These are phyloP conservation scores for Caenorhabditis sp. DNA, from an alignment of 2,888 invertebrate genomes.

Conservation along the genomic window DNA sequence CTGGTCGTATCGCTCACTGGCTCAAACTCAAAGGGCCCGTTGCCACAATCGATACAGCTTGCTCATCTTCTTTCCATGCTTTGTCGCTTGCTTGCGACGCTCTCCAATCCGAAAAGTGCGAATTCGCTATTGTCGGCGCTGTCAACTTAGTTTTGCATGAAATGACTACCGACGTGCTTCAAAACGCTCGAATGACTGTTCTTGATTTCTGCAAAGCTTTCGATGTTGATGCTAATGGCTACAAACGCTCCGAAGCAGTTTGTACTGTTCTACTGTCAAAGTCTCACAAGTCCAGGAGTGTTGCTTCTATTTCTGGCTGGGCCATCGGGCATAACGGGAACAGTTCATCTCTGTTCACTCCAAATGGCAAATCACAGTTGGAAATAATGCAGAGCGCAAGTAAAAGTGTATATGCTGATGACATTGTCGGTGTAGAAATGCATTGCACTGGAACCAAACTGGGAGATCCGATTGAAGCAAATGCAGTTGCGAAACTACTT, in stretches of 20 bases:
- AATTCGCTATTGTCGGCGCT: conserved; percentile 76
- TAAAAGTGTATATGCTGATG: not conserved
- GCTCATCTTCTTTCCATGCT: conserved; percentile 90
- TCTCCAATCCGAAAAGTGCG: conserved; percentile 82
- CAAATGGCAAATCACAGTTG: conserved; percentile 67
- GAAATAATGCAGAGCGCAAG: conserved; percentile 62
- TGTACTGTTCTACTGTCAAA: conserved; percentile 46
- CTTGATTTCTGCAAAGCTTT: conserved; percentile 74
- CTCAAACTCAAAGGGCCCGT: conserved; percentile 96
- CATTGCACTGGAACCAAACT: conserved; percentile 77
- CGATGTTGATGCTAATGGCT: conserved; percentile 79
- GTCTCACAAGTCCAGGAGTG: not conserved
- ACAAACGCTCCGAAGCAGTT: conserved; percentile 78
- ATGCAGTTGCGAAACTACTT: conserved; percentile 56
- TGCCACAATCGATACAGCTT: conserved; percentile 94
- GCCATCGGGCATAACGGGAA: conserved; percentile 75
- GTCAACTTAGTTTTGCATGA: conserved; percentile 76
- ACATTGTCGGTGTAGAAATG: conserved; percentile 70
- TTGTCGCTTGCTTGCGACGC: conserved; percentile 80
- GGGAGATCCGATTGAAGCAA: conserved; percentile 74
- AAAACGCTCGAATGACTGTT: conserved; percentile 74
- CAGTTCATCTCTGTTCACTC: conserved; percentile 73
- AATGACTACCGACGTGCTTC: conserved; percentile 72
- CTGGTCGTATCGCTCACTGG: conserved; percentile 91
- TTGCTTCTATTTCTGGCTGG: conserved; percentile 32